phyloP scores from a whole-genome alignment of 2,797 vertebrate species.

The Gallinago solitaria region DNA sequence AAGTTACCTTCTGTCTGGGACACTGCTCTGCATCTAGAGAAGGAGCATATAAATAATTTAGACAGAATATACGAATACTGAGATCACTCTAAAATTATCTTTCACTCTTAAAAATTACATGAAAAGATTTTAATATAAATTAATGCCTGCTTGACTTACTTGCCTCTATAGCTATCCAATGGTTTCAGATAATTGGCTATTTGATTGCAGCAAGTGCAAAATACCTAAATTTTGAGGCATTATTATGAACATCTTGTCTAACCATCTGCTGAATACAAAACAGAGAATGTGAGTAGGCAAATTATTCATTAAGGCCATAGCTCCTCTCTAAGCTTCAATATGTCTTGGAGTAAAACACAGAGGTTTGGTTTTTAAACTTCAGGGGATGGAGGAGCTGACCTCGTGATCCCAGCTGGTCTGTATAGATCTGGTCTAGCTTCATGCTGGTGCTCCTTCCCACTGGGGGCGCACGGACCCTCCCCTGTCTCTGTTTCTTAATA shows the following conservation, averaged over 20 bases:
- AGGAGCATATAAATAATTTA: conserved; percentile 8
- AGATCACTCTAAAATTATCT: not conserved
- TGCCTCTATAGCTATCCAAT: not conserved
- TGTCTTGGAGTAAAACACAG: not conserved
- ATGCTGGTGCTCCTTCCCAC: not conserved
- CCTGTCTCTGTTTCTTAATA: not conserved
- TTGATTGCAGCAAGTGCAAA: conserved; percentile 19
- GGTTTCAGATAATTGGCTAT: conserved; percentile 27
- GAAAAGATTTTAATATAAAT: not conserved
- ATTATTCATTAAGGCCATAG: not conserved
- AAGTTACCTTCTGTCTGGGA: not conserved
- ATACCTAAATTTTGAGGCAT: conserved; percentile 4
- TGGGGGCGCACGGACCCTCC: not conserved
- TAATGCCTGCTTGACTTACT: not conserved
- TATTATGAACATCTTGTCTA: conserved; percentile 40
- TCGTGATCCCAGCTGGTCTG: not conserved
- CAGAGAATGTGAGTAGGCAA: conserved; percentile 20
- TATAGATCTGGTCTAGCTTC: not conserved
- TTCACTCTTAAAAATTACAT: not conserved
- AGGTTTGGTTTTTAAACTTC: not conserved
- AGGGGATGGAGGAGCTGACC: not conserved
- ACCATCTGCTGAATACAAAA: conserved; percentile 39
- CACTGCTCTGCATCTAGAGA: not conserved
- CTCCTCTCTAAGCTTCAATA: conserved; percentile 9
- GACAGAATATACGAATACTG: not conserved